Percentiles rank a stretch among this genome's conserved stretches.
These are phyloP conservation scores for Panopea generosa DNA, from an alignment of 2,888 invertebrate genomes.

Conservation along the genomic window DNA sequence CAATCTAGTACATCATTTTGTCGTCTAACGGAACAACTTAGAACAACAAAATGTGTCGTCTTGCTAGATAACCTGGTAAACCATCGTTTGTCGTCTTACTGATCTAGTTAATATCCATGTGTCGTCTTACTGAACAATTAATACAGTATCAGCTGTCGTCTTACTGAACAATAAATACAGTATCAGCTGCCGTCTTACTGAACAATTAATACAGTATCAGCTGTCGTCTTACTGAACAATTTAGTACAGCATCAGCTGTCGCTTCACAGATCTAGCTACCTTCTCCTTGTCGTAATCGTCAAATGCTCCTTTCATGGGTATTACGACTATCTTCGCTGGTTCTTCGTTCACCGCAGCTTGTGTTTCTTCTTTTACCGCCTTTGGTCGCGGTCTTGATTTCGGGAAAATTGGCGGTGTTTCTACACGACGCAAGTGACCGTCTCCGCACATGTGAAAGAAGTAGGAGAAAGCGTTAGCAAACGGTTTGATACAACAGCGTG, in stretches of 20 bases:
- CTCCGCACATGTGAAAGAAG: conserved; percentile 28
- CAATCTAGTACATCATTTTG: too few relatives aligned
- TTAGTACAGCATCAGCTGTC: conserved; percentile 41
- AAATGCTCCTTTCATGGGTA: conserved; percentile 11
- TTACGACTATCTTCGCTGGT: conserved; percentile 2
- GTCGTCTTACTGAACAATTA: too few relatives aligned
- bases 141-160: too few relatives aligned
- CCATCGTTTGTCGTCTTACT: too few relatives aligned
- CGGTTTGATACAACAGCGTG: conserved; percentile 26
- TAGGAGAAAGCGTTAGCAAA: conserved; percentile 25
- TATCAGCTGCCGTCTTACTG: too few relatives aligned
- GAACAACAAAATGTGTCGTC: too few relatives aligned
- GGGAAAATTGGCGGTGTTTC: conserved; percentile 48
- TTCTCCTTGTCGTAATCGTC: conserved; percentile 48
- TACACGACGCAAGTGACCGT: conserved; percentile 26
- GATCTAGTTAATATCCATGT: too few relatives aligned
- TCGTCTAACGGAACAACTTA: too few relatives aligned
- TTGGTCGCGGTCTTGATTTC: conserved; percentile 7
- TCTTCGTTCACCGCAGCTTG: conserved; percentile 9
- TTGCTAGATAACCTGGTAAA: too few relatives aligned
- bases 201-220: too few relatives aligned
- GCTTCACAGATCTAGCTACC: conserved; percentile 31
- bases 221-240: too few relatives aligned
- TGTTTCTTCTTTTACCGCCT: neutral
- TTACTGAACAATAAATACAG: too few relatives aligned